Percentiles rank a stretch among this genome's conserved stretches.
These are phyloP conservation scores for Elmis aenea DNA, from an alignment of 2,888 invertebrate genomes.

Conservation along the genomic window DNA sequence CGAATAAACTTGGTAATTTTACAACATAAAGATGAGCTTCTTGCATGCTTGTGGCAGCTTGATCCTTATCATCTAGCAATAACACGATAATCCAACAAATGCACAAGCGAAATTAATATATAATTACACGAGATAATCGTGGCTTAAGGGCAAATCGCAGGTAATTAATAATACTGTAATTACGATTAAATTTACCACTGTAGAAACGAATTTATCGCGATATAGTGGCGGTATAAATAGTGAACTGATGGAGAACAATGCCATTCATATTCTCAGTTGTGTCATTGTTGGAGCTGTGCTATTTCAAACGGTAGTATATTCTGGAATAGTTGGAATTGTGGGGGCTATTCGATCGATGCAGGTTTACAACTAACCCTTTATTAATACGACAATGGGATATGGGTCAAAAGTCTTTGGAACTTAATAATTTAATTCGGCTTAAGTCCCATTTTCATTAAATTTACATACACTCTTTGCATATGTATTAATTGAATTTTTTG, in stretches of 20 bases:
- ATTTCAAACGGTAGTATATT: slow-evolving; percentile 15
- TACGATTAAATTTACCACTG: slow-evolving; percentile 17
- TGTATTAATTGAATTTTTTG: too few species aligned
- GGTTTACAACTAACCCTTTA: slow-evolving; percentile 15
- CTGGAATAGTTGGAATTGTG: slow-evolving; percentile 16
- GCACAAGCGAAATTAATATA: slow-evolving; percentile 16
- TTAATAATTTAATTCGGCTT: slow-evolving; percentile 18
- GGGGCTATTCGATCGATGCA: slow-evolving; percentile 14
- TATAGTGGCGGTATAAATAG: slow-evolving; percentile 16
- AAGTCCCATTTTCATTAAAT: slow-evolving; percentile 17
- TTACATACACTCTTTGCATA: too few species aligned
- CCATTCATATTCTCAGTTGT: slow-evolving; percentile 15
- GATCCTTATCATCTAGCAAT: too few species aligned
- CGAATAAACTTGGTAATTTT: too few species aligned
- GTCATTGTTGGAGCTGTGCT: slow-evolving; percentile 15
- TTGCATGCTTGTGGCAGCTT: too few species aligned
- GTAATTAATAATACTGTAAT: slow-evolving; percentile 11
- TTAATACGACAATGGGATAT: slow-evolving; percentile 14
- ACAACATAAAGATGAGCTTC: too few species aligned
- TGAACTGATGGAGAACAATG: slow-evolving; percentile 14
- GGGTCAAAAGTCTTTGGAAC: slow-evolving; percentile 17
- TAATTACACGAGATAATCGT: slow-evolving; percentile 6
- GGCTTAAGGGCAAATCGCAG: not conserved
- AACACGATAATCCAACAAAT: too few species aligned
- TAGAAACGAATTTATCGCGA: slow-evolving; percentile 17